Percentiles rank a stretch among this genome's conserved stretches.
Evolutionary conservation across 1,140 invertebrate species (phyloP).

Genomic region (Ganaspis sp.): DNA sequence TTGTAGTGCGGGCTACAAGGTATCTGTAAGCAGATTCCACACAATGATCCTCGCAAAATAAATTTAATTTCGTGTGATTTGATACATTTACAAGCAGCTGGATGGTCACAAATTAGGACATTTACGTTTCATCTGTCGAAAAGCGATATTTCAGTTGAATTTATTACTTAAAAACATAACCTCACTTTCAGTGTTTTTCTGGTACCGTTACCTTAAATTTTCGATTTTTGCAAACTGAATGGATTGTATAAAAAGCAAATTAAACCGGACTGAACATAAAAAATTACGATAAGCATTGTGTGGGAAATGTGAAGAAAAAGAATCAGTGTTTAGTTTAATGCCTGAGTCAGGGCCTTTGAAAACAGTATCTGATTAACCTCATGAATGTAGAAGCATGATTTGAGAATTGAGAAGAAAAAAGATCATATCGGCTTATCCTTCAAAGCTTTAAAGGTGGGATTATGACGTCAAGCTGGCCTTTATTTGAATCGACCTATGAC

Average conservation of each 20-base stretch:
- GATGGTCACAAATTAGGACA: no score
- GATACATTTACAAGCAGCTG: no score
- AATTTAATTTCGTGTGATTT: no score
- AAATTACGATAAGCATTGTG: neutral
- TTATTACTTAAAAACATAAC: no score
- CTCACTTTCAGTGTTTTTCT: no score
- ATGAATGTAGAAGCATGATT: neutral
- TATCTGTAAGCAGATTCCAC: no score
- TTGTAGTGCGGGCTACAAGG: no score
- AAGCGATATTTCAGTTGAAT: no score
- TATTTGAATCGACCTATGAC: conserved; percentile 36
- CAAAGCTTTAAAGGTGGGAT: conserved; percentile 17
- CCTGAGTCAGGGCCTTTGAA: neutral
- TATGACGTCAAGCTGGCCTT: conserved; percentile 45
- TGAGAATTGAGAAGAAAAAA: conserved; percentile 13
- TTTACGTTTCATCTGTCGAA: no score
- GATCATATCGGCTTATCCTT: conserved; percentile 26
- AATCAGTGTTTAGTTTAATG: conserved; percentile 6
- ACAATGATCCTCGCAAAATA: no score
- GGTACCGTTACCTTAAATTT: no score
- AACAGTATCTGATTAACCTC: conserved; percentile 13
- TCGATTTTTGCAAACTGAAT: no score
- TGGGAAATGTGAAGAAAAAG: neutral
- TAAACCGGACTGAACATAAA: neutral
- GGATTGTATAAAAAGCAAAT: neutral